phyloP scores from a whole-genome alignment of 53 echinoderm and acorn worm genomes.

The Actinopyga echinites region DNA sequence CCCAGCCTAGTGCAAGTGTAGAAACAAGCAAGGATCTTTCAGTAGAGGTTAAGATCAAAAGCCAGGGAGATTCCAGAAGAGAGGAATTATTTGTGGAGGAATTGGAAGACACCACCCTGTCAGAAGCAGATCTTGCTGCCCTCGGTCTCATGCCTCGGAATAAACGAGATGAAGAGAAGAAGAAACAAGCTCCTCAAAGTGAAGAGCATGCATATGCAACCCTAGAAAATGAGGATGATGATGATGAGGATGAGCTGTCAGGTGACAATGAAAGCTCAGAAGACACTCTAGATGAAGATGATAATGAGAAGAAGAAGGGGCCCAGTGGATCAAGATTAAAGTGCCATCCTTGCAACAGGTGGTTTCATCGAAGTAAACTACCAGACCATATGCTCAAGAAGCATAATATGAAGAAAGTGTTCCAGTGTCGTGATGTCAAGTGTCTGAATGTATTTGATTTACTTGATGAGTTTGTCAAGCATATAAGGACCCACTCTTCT shows the following conservation, averaged over 20 bases:
- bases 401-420: slow-evolving; percentile 81
- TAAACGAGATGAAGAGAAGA: slow-evolving; percentile 10
- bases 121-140: slow-evolving; percentile 52
- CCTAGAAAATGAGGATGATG: not conserved
- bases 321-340: slow-evolving; percentile 67
- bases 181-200: not conserved
- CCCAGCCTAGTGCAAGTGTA: not conserved
- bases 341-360: slow-evolving; percentile 83
- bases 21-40: not conserved
- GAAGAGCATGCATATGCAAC: slow-evolving; percentile 29
- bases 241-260: not conserved
- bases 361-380: slow-evolving; percentile 63
- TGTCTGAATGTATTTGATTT: slow-evolving; percentile 55
- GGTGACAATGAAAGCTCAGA: not conserved
- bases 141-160: slow-evolving; percentile 53
- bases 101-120: slow-evolving; percentile 17
- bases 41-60: not conserved
- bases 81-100: too few species aligned
- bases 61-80: not conserved
- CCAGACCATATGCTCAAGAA: slow-evolving; percentile 77
- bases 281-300: not conserved
- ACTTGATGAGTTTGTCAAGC: slow-evolving; percentile 65
- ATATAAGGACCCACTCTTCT: slow-evolving; percentile 61
- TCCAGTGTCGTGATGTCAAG: slow-evolving; percentile 71
- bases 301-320: slow-evolving; percentile 25